Evolutionary conservation across 2,888 invertebrate species (phyloP).

Genomic region (Apeira syringaria): DNA sequence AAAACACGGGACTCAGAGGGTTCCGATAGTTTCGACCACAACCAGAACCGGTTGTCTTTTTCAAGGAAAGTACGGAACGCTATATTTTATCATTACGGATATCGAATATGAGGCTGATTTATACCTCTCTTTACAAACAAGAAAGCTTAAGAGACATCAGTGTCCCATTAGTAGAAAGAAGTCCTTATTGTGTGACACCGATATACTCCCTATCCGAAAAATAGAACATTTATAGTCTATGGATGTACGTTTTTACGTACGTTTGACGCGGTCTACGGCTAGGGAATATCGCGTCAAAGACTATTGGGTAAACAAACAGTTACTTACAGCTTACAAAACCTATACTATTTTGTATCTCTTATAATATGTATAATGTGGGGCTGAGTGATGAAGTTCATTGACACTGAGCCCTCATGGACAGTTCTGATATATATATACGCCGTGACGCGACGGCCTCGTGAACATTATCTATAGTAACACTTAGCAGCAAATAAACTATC

Average conservation of each 20-base stretch:
- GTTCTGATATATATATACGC: conserved; percentile 29
- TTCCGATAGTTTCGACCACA: too few species aligned
- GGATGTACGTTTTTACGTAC: conserved; percentile 15
- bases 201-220: conserved; percentile 11
- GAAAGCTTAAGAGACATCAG: conserved; percentile 19
- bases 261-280: conserved; percentile 20
- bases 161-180: conserved; percentile 13
- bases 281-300: conserved; percentile 11
- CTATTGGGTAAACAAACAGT: conserved; percentile 23
- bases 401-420: conserved; percentile 34
- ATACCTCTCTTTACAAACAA: too few species aligned
- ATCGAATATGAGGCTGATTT: too few species aligned
- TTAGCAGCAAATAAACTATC: conserved; percentile 19
- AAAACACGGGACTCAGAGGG: background rate
- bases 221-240: conserved; percentile 25
- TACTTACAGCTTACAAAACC: conserved; percentile 33
- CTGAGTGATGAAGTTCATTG: conserved; percentile 31
- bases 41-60: too few species aligned
- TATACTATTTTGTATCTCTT: conserved; percentile 33
- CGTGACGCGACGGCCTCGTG: conserved; percentile 29
- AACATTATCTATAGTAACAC: conserved; percentile 20
- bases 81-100: too few species aligned
- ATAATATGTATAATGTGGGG: conserved; percentile 29
- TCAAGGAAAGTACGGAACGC: too few species aligned
- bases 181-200: conserved; percentile 7